phyloP scores from a whole-genome alignment of 1,140 invertebrate genomes.

The Nebria ingens region DNA sequence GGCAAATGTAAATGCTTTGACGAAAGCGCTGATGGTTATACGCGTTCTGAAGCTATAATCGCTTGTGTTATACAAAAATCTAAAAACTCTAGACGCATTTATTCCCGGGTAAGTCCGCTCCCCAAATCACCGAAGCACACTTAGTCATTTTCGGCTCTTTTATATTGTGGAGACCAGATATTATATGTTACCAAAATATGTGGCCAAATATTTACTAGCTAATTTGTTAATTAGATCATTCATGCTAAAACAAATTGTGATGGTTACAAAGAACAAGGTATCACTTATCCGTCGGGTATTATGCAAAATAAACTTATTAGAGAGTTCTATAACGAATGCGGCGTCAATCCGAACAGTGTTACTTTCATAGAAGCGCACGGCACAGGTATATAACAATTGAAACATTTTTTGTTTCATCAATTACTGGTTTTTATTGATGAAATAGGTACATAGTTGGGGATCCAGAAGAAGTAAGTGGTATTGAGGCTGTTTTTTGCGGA shows the following conservation, averaged over 20 bases:
- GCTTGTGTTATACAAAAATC: constrained; percentile 73
- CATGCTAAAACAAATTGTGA: constrained; percentile 68
- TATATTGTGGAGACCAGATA: too few species aligned
- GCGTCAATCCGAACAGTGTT: constrained; percentile 56
- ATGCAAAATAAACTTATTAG: constrained; percentile 68
- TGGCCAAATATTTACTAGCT: constrained; percentile 12
- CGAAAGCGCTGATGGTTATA: constrained; percentile 64
- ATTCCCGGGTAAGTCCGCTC: constrained; percentile 42
- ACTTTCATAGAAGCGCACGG: constrained; percentile 88
- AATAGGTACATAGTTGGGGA: constrained; percentile 64
- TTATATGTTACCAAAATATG: too few species aligned
- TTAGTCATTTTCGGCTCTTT: too few species aligned
- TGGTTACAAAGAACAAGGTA: constrained; percentile 65
- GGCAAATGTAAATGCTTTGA: constrained; percentile 88
- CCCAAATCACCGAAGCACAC: too few species aligned
- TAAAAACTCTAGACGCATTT: constrained; percentile 64
- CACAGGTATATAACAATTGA: constrained; percentile 49
- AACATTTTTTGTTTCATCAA: constrained; percentile 35
- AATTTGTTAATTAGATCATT: constrained; percentile 32
- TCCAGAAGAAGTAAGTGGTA: constrained; percentile 76
- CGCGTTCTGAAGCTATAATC: constrained; percentile 64
- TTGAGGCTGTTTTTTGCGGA: constrained; percentile 69
- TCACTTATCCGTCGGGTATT: constrained; percentile 81
- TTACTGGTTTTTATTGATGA: constrained; percentile 32
- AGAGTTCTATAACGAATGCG: constrained; percentile 81